Base-by-base conservation (phyloP, 1,140 invertebrate genomes). In the Drosophila azteca region DNA sequence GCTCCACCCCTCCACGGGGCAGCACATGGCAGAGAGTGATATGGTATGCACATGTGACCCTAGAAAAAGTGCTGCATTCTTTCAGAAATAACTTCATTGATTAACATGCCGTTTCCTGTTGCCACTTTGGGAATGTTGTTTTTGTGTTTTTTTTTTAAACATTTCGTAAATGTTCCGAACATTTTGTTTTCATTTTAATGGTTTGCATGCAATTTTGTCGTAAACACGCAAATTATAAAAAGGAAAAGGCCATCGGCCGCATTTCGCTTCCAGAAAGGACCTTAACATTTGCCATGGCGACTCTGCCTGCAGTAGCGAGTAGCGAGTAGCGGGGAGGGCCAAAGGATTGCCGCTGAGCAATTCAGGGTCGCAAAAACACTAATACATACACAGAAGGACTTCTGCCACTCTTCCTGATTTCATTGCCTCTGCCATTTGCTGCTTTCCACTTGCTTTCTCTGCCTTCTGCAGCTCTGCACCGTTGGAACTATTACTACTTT, bases 211-310 rank as follows among this genome's bases (percentile, higher is more conserved):
- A 58, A 87, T 78, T 67, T 81, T 50, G 73, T 73, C 65, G 77
- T 85, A 74, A 74, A 81, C 77, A 85, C 83, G 81, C 77, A 80
- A 85, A 81, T 87, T 87, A 81, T 68, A 84, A 69, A 43, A 54
- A 20, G 17, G n/a, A 35, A 63, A 43, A 39, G 60, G 43, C 51
- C 61, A 69, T 49, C 35, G 57, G 44, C 50, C 51, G 50, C 39
- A 20, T 46, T 61, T 70, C 41, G 69, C 31, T 48, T 46, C 13
- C 29, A 20, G 3, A 35, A 31, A 43, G 20, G 26, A 29, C 73
- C 77, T 84, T 81, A 87, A 78, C 77, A 61, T 85, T 84, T 85
- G 50, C 78, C 74, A 61, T 59, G 65, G 48, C 65, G 45, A 57
- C 62, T 64, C 29, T 45, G 26, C 43, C 41, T 51, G 52, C 44